phyloP scores from a whole-genome alignment of 2,888 invertebrate species.

The Pinctada fucata region DNA sequence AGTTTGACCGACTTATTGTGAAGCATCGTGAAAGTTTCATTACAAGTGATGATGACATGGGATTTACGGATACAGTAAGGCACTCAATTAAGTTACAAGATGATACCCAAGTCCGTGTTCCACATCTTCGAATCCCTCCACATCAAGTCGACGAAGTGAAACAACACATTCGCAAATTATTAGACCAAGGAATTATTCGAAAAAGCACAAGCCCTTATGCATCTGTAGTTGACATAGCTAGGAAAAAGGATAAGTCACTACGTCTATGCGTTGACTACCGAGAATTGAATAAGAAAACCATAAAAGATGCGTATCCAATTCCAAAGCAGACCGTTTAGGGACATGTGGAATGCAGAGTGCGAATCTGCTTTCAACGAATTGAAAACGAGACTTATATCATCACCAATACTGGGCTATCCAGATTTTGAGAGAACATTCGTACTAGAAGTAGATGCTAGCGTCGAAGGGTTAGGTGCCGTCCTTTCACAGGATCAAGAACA shows the following conservation, averaged over 20 bases:
- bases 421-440: conserved; percentile 41
- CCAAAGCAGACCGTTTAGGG: background rate
- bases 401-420: conserved; percentile 41
- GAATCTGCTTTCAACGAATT: conserved; percentile 30
- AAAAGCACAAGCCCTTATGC: conserved; percentile 40
- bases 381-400: conserved; percentile 26
- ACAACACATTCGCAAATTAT: conserved; percentile 29
- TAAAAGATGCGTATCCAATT: conserved; percentile 43
- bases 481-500: conserved; percentile 44
- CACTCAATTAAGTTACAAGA: conserved; percentile 32
- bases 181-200: conserved; percentile 39
- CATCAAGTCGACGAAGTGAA: conserved; percentile 38
- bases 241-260: conserved; percentile 35
- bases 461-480: conserved; percentile 19
- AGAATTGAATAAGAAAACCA: conserved; percentile 37
- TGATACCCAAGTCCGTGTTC: conserved; percentile 31
- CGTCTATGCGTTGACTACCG: conserved; percentile 46
- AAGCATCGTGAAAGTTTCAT: conserved; percentile 19
- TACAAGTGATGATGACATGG: conserved; percentile 30
- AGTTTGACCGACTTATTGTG: conserved; percentile 7
- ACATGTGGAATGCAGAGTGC: conserved; percentile 26
- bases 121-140: conserved; percentile 41
- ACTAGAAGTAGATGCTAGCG: conserved; percentile 46
- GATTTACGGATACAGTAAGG: conserved; percentile 34
- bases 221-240: conserved; percentile 42